Evolutionary conservation across 2,113 vertebrate species (phyloP).

Genomic region (Cryptotis parvus): DNA sequence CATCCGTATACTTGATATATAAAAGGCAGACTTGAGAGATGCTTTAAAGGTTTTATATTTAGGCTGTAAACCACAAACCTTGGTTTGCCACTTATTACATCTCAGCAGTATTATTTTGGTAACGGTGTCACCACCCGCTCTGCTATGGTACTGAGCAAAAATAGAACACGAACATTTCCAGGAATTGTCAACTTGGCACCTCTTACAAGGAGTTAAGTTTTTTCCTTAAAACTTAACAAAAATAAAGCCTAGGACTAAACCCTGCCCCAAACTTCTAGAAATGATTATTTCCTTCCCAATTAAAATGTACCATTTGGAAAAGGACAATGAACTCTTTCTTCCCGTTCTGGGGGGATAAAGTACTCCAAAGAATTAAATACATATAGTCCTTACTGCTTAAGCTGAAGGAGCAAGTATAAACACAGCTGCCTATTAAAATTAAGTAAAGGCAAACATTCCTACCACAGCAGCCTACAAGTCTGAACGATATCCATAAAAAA

Average conservation of each 20-base stretch:
- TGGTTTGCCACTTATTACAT: conserved; percentile 30
- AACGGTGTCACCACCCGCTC: conserved; percentile 58
- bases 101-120: conserved; percentile 75
- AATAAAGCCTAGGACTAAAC: conserved; percentile 64
- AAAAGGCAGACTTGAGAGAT: not conserved
- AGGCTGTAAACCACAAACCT: conserved; percentile 35
- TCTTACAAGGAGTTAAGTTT: conserved; percentile 69
- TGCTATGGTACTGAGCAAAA: conserved; percentile 67
- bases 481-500: conserved; percentile 49
- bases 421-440: conserved; percentile 72
- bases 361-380: conserved; percentile 42
- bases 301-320: conserved; percentile 75
- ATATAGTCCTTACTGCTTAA: conserved; percentile 60
- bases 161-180: conserved; percentile 79
- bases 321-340: conserved; percentile 28
- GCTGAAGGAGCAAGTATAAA: conserved; percentile 75
- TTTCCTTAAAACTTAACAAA: conserved; percentile 66
- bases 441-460: conserved; percentile 76
- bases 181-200: conserved; percentile 77
- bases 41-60: conserved; percentile 37
- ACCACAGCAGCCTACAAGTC: conserved; percentile 41
- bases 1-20: not conserved
- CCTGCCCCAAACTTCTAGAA: conserved; percentile 28
- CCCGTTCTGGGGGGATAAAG: not conserved
- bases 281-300: conserved; percentile 61